Conservation (phyloP, 1,140 invertebrate species). For the Anoplolepis gracilipes region DNA sequence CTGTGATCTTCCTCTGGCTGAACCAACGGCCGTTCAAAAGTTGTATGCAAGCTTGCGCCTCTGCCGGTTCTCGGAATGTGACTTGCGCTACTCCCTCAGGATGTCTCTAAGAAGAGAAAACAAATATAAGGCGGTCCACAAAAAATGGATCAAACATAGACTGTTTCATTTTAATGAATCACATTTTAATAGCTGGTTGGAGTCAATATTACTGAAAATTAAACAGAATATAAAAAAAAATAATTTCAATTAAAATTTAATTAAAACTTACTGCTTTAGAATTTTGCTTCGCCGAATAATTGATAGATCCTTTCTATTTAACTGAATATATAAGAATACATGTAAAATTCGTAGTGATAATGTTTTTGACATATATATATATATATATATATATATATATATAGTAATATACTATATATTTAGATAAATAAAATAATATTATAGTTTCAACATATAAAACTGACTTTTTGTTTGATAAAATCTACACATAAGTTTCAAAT, state of each 20-base stretch:
- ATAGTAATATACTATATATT: no score
- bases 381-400: no score
- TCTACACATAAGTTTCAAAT: not conserved
- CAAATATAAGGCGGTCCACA: not conserved
- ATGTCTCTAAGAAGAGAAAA: slow-evolving; percentile 89
- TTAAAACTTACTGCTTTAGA: not conserved
- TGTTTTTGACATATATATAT: not conserved
- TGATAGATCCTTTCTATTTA: not conserved
- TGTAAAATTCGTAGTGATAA: not conserved
- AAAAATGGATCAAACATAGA: not conserved
- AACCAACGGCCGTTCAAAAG: slow-evolving; percentile 97
- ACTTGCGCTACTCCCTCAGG: slow-evolving; percentile 97
- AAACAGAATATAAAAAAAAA: not conserved
- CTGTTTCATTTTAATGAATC: not conserved
- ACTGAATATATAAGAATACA: no score
- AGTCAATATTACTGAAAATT: not conserved
- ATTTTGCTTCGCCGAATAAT: not conserved
- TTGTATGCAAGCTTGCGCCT: slow-evolving; percentile 95
- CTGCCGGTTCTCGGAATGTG: slow-evolving; percentile 95
- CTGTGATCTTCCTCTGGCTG: slow-evolving; percentile 93
- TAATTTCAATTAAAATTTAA: not conserved
- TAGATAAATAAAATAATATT: not conserved
- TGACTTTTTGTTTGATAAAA: not conserved
- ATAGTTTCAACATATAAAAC: not conserved
- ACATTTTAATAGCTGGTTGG: not conserved